Evolutionary conservation across 2,113 vertebrate genomes (phyloP).

Genomic region (Seriola dumerili): DNA sequence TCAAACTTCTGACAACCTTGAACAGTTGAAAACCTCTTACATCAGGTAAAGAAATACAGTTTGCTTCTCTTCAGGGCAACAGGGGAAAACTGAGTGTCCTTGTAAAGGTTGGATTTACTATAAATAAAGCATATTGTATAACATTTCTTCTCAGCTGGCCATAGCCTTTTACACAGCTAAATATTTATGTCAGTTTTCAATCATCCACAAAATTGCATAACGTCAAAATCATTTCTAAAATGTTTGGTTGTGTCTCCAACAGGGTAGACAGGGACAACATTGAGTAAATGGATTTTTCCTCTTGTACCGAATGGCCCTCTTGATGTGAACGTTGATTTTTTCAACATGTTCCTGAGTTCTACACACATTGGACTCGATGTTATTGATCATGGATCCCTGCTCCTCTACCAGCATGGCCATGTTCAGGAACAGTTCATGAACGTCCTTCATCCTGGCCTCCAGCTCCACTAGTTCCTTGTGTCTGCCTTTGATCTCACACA

Average conservation of each 20-base stretch:
- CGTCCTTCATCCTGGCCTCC: constrained; percentile 88
- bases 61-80: background rate
- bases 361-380: constrained; percentile 89
- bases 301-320: constrained; percentile 86
- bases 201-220: constrained; percentile 6
- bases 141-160: background rate
- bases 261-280: constrained; percentile 80
- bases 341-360: constrained; percentile 85
- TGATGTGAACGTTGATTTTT: constrained; percentile 83
- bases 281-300: constrained; percentile 87
- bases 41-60: background rate
- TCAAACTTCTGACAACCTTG: background rate
- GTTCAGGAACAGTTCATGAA: constrained; percentile 90
- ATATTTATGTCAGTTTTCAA: background rate
- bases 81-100: background rate
- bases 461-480: constrained; percentile 91
- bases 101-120: background rate
- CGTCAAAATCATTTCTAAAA: constrained; percentile 21
- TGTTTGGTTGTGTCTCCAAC: constrained; percentile 42
- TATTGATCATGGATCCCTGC: constrained; percentile 87
- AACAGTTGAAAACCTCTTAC: background rate
- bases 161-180: background rate
- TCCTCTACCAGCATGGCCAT: constrained; percentile 91
- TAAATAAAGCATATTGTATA: constrained; percentile 7
- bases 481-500: constrained; percentile 89